Base-by-base conservation (phyloP, 2,888 invertebrate genomes). In the Pterostichus niger region DNA sequence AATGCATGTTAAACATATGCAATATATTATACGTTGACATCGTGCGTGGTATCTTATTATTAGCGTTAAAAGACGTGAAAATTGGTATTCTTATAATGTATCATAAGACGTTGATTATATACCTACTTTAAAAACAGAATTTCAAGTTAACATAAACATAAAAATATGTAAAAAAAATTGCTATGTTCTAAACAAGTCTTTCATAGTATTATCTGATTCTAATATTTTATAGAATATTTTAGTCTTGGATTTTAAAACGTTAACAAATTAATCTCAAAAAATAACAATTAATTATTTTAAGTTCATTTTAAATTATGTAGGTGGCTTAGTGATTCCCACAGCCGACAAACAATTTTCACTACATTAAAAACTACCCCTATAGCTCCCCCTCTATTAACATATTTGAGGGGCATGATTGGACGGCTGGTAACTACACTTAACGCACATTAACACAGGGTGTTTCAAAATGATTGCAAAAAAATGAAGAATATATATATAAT, bases 181-280 rank as follows among this genome's bases (percentile, higher is more conserved):
- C 5, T 24, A 59, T 31, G 31, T 59, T 59, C 13, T 17, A 15
- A 9, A 15, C 54, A 13, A 56, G 24, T 56, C 59, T 59, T 59
- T 15, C 52, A 52, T 13, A 3, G 9, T 5, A 11, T 52, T 59
- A 59, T 59, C 9, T 24, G 9, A 56, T 56, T 6, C 5, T 10
- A 17, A 56, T 56, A 6, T 56, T 17, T 59, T 10, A 10, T 10
- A 59, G 24, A 10, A 31, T 31, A 9, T 64, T 64, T 64, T 64
- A 64, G n/a, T 35, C 64, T 64, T 64, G 64, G 35, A 64, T 11
- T 64, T 64, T n/a, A 35, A 33, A n/a, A 64, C 64, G n/a, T 40
- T 4, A 2, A 24, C 24, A 49, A 49, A 0, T n/a, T 49, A 49
- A 49, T 49, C 13, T 49, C 11, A 49, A 49, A 40, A 40, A 40